These are phyloP conservation scores for Drosophila pandora DNA, from an alignment of 1,140 invertebrate species.

Conservation along the genomic window DNA sequence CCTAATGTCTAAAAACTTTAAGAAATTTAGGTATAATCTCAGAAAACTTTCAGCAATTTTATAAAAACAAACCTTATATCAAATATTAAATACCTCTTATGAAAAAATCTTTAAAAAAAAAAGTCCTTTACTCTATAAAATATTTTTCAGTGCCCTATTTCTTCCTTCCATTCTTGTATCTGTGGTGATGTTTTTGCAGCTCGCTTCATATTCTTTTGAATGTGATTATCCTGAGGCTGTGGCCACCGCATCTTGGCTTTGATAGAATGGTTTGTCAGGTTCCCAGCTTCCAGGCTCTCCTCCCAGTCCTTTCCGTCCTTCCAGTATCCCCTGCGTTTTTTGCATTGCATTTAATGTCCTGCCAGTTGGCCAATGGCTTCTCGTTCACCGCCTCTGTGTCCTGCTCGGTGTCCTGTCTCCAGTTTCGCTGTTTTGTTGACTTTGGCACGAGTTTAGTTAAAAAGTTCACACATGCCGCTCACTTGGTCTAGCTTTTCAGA, in stretches of 20 bases:
- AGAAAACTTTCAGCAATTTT: too few relatives aligned
- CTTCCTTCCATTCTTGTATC: slow-evolving; percentile 44
- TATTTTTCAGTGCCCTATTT: neutral
- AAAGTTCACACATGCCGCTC: slow-evolving; percentile 77
- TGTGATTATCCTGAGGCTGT: slow-evolving; percentile 78
- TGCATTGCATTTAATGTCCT: slow-evolving; percentile 77
- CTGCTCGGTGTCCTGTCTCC: slow-evolving; percentile 15
- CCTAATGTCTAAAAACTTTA: too few relatives aligned
- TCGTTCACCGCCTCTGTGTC: slow-evolving; percentile 16
- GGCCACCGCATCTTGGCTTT: slow-evolving; percentile 72
- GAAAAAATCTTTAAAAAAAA: too few relatives aligned
- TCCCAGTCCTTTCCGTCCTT: neutral
- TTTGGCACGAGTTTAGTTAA: slow-evolving; percentile 81
- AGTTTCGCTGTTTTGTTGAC: slow-evolving; percentile 75
- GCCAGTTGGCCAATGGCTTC: slow-evolving; percentile 62
- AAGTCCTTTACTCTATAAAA: neutral
- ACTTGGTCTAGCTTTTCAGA: slow-evolving; percentile 28
- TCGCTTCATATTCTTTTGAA: slow-evolving; percentile 80
- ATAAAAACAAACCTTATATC: too few relatives aligned
- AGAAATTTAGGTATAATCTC: too few relatives aligned
- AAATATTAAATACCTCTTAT: too few relatives aligned
- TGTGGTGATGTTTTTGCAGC: slow-evolving; percentile 69
- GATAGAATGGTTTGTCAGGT: slow-evolving; percentile 62
- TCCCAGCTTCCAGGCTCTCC: slow-evolving; percentile 7
- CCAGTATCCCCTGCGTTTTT: slow-evolving; percentile 20